Percentiles rank a stretch among this genome's conserved stretches.
These are phyloP conservation scores for Molorchus minor DNA, from an alignment of 2,888 invertebrate genomes.

Conservation along the genomic window DNA sequence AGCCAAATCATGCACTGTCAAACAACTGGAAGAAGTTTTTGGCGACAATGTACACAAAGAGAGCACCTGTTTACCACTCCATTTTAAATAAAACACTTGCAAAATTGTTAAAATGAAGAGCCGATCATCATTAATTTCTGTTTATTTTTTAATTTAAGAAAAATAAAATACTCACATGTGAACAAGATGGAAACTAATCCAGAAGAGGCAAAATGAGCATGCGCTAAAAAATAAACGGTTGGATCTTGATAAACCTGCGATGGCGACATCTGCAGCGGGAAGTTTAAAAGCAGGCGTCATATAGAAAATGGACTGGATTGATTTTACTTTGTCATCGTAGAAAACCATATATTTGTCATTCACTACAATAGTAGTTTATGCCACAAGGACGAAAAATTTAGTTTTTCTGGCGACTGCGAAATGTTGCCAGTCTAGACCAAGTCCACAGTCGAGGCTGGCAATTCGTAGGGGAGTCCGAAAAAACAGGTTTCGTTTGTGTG, in stretches of 20 bases:
- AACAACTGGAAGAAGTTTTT: slow-evolving; percentile 48
- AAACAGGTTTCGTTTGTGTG: too few relatives aligned
- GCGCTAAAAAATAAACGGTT: slow-evolving; percentile 64
- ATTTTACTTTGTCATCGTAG: too few relatives aligned
- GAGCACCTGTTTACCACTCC: slow-evolving; percentile 26
- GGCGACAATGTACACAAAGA: slow-evolving; percentile 30
- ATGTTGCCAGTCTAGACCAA: too few relatives aligned
- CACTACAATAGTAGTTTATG: too few relatives aligned
- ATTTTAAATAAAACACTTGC: slow-evolving; percentile 33
- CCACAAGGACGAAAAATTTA: too few relatives aligned
- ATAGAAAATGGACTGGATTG: too few relatives aligned
- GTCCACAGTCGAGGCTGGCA: too few relatives aligned
- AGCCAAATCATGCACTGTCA: slow-evolving; percentile 61
- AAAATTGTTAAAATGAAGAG: slow-evolving; percentile 16
- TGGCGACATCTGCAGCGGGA: slow-evolving; percentile 45
- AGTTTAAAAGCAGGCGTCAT: slow-evolving; percentile 47
- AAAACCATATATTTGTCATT: too few relatives aligned
- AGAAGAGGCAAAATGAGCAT: slow-evolving; percentile 80
- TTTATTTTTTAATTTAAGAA: slow-evolving; percentile 62
- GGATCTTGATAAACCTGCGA: slow-evolving; percentile 37
- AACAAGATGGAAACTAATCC: slow-evolving; percentile 88
- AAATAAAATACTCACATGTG: slow-evolving; percentile 85
- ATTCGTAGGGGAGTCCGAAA: too few relatives aligned
- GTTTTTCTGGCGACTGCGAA: too few relatives aligned
- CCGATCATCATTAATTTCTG: slow-evolving; percentile 55